Conservation (phyloP, 2,797 vertebrate species). For the Falco naumanni region DNA sequence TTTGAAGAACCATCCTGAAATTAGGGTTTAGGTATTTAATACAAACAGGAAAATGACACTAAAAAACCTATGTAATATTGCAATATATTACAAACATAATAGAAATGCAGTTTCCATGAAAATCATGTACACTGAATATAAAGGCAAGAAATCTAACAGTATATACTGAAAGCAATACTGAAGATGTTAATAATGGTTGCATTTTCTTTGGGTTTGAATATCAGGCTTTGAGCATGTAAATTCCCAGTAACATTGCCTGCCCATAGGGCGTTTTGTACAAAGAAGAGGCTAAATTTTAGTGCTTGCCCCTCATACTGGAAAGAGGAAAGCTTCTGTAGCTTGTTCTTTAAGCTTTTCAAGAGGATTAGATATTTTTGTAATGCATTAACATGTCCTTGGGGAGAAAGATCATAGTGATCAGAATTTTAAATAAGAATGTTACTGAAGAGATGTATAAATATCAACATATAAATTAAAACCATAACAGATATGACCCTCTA, state of each 20-base stretch:
- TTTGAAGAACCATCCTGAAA: neutral
- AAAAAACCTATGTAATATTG: neutral
- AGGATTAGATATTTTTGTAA: neutral
- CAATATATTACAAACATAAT: neutral
- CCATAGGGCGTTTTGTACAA: neutral
- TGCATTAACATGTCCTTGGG: neutral
- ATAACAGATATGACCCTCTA: neutral
- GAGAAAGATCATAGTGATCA: neutral
- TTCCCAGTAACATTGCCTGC: neutral
- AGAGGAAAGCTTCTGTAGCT: neutral
- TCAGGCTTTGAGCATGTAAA: neutral
- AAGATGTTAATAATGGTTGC: neutral
- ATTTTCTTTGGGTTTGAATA: neutral
- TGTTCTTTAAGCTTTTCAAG: neutral
- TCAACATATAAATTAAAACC: neutral
- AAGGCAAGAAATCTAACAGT: neutral
- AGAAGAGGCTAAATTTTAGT: neutral
- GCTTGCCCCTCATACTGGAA: neutral
- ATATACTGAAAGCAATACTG: neutral
- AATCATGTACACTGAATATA: neutral
- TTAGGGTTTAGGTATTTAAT: neutral
- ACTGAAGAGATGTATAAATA: neutral
- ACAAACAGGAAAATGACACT: neutral
- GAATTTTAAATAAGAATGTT: neutral
- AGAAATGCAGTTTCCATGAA: neutral